These are phyloP conservation scores for Cistogaster globosa DNA, from an alignment of 2,888 invertebrate species.

Conservation along the genomic window DNA sequence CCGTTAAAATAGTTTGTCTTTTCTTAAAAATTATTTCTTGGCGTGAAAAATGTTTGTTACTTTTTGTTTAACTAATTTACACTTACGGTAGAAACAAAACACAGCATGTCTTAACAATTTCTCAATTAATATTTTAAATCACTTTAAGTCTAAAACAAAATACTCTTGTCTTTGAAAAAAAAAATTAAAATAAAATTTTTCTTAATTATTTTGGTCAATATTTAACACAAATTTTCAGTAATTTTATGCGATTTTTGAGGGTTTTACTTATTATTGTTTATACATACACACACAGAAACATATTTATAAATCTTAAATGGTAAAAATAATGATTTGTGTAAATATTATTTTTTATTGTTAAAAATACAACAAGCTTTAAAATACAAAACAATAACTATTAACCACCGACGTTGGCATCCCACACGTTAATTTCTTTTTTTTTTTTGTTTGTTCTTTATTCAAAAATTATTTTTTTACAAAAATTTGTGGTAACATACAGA, in stretches of 20 bases:
- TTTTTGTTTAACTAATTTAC: too few species aligned
- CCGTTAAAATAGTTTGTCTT: slow-evolving; percentile 62
- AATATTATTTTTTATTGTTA: slow-evolving; percentile 13
- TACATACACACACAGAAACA: too few species aligned
- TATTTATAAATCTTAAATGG: slow-evolving; percentile 33
- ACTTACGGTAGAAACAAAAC: slow-evolving; percentile 12
- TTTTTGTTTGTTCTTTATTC: too few species aligned
- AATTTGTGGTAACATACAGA: background rate
- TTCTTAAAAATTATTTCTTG: slow-evolving; percentile 30
- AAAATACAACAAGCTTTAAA: slow-evolving; percentile 20
- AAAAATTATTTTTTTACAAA: slow-evolving; percentile 1
- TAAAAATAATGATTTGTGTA: slow-evolving; percentile 21
- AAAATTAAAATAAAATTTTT: slow-evolving; percentile 22
- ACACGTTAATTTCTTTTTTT: slow-evolving; percentile 30
- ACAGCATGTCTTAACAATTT: slow-evolving; percentile 16
- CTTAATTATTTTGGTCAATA: slow-evolving; percentile 59
- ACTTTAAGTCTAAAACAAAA: background rate
- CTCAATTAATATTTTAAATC: background rate
- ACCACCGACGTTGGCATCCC: slow-evolving; percentile 55
- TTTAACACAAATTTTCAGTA: slow-evolving; percentile 18
- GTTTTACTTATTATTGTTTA: slow-evolving; percentile 11
- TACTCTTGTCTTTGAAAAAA: slow-evolving; percentile 31
- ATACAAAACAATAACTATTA: too few species aligned
- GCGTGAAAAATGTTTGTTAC: slow-evolving; percentile 58
- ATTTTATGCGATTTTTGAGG: slow-evolving; percentile 45